phyloP scores from a whole-genome alignment of 2,113 vertebrate genomes.

The Entomyzon cyanotis region DNA sequence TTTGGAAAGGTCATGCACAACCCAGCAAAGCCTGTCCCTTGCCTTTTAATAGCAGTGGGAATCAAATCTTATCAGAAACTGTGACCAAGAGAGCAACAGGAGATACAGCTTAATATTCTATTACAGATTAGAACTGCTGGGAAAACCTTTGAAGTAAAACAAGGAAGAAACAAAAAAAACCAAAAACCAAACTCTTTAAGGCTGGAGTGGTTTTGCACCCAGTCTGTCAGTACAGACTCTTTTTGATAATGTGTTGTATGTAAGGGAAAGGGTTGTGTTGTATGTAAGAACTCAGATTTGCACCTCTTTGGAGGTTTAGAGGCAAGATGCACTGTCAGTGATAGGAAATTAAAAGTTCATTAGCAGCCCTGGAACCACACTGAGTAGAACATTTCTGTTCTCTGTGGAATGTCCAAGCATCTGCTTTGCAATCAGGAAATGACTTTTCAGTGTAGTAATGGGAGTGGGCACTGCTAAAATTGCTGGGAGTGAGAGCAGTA shows the following conservation, averaged over 20 bases:
- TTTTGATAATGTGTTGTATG: neutral
- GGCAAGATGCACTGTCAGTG: neutral
- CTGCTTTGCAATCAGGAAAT: neutral
- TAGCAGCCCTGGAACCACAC: neutral
- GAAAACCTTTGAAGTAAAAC: conserved; percentile 23
- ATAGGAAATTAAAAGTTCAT: neutral
- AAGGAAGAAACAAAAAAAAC: neutral
- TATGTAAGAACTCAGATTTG: neutral
- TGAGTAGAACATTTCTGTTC: neutral
- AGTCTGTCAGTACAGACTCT: neutral
- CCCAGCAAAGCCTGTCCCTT: neutral
- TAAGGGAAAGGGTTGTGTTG: neutral
- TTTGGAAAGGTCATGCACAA: conserved; percentile 28
- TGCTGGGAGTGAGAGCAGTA: neutral
- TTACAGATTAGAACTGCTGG: neutral
- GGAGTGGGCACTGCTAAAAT: neutral
- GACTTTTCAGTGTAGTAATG: neutral
- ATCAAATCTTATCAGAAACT: conserved; percentile 43
- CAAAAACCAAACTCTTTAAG: neutral
- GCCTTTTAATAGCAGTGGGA: conserved; percentile 50
- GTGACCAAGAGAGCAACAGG: conserved; percentile 11
- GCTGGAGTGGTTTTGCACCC: neutral
- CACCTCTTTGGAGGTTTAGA: neutral
- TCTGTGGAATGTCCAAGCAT: neutral
- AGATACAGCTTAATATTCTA: conserved; percentile 32